phyloP scores from a whole-genome alignment of 2,888 invertebrate genomes.

The Parnassius apollo region DNA sequence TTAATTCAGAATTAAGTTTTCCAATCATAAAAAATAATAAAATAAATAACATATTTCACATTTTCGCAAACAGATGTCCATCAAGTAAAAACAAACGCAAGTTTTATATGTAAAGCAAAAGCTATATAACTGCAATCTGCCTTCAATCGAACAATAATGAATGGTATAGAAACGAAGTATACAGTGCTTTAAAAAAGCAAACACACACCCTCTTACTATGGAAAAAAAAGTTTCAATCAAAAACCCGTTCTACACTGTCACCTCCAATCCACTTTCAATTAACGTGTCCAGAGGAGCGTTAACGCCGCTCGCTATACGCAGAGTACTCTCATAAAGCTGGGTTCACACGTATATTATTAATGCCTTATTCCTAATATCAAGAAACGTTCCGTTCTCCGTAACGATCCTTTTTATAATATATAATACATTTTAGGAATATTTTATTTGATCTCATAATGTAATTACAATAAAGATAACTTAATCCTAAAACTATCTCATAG shows the following conservation, averaged over 20 bases:
- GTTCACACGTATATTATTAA: constrained; percentile 40
- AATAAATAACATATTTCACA: too few species aligned
- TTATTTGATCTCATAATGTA: too few species aligned
- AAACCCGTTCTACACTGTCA: constrained; percentile 74
- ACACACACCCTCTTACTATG: constrained; percentile 40
- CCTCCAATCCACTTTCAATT: constrained; percentile 80
- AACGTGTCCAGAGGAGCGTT: constrained; percentile 75
- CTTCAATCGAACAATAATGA: constrained; percentile 21
- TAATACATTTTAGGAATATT: too few species aligned
- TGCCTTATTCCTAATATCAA: neutral
- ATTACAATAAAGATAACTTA: too few species aligned
- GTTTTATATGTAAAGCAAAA: neutral
- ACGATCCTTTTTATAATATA: too few species aligned
- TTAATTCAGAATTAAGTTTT: too few species aligned
- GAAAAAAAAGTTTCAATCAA: constrained; percentile 50
- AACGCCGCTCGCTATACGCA: constrained; percentile 55
- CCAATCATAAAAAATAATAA: too few species aligned
- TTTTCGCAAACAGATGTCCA: too few species aligned
- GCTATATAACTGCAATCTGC: constrained; percentile 10
- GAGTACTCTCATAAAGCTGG: constrained; percentile 39
- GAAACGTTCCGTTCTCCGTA: too few species aligned
- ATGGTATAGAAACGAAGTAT: constrained; percentile 26
- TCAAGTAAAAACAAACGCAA: too few species aligned
- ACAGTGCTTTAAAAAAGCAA: constrained; percentile 39
- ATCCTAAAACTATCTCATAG: too few species aligned